Evolutionary conservation across 2,797 vertebrate species (phyloP), one percentile per base, ranked within the genome.

Genomic region (Myotis vivesi): DNA sequence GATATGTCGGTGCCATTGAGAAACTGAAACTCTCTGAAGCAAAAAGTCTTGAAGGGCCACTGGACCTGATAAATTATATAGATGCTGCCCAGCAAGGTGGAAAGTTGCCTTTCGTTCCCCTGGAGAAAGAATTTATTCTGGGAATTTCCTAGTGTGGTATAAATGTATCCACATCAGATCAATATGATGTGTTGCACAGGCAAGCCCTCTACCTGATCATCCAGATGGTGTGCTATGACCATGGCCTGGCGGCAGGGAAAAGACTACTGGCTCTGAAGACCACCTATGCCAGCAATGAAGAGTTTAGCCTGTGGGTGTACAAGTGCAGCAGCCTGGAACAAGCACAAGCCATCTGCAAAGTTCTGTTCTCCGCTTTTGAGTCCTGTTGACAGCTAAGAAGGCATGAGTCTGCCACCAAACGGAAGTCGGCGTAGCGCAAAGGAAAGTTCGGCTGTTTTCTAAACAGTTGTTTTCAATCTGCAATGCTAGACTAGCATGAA

Each of bases 71-170:
- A 97, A 99, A 99, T 97, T 99, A 99, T 71, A 99, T 99, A 41
- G 99, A 99, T 94, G 98, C 99, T 36, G 99, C 99, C 89, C 99
- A 99, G 99, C 99, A 99, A 99, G 99, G 99, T 90, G 99, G 99
- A 98, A 99, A 99, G 98, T 98, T 99, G 97, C 99, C 99, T 20
- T 99, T 99, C 95, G 99, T 99, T 95, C 99, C 99, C 20, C 98
- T 98, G 97, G 99, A 99, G 66, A 99, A 99, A 98, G 99, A 99
- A 97, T 99, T 99, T 98, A 98, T 99, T 87, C 98, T 99, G 98
- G 99, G 98, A 38, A 99, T 99, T 96, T 99, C 99, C 69, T 99
- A 99, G 97, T 99, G 99, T 0, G 99, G 99, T 55, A 99, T 99
- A 97, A 99, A 99, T 98, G 99, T 99, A 83, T 99, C 99, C 49